These are phyloP conservation scores for Agonopterix subpropinquella DNA, from an alignment of 2,888 invertebrate genomes.

Conservation along the genomic window DNA sequence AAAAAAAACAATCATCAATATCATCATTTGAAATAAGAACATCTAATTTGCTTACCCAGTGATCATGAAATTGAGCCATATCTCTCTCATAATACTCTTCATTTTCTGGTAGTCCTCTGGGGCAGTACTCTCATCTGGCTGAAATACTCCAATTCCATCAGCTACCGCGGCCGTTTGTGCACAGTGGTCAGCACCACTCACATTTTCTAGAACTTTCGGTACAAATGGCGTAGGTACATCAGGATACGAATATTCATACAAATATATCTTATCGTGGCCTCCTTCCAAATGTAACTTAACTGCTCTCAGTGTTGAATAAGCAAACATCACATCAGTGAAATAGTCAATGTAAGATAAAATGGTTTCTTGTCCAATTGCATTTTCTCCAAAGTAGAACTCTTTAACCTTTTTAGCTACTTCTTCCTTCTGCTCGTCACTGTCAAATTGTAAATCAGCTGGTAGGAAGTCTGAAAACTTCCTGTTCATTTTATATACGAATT, in stretches of 20 bases:
- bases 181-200: conserved; percentile 28
- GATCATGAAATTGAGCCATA: conserved; percentile 38
- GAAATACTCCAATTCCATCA: conserved; percentile 8
- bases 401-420: conserved; percentile 26
- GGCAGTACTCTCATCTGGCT: conserved; percentile 9
- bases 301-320: conserved; percentile 20
- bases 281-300: conserved; percentile 21
- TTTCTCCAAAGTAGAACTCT: conserved; percentile 29
- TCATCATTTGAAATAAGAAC: too few species aligned
- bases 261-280: conserved; percentile 27
- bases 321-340: conserved; percentile 28
- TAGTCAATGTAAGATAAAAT: conserved; percentile 27
- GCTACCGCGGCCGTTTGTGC: conserved; percentile 24
- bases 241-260: conserved; percentile 31
- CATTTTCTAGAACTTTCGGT: conserved; percentile 7
- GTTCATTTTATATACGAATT: conserved; percentile 36
- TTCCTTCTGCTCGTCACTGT: conserved; percentile 22
- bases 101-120: conserved; percentile 18
- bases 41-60: conserved; percentile 25
- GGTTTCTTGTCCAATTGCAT: conserved; percentile 18
- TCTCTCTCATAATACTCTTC: conserved; percentile 19
- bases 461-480: conserved; percentile 42
- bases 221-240: conserved; percentile 7
- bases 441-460: conserved; percentile 37
- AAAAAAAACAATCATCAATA: conserved; percentile 5